phyloP scores from a whole-genome alignment of 2,888 invertebrate species.

The Dryocosmus kuriphilus region DNA sequence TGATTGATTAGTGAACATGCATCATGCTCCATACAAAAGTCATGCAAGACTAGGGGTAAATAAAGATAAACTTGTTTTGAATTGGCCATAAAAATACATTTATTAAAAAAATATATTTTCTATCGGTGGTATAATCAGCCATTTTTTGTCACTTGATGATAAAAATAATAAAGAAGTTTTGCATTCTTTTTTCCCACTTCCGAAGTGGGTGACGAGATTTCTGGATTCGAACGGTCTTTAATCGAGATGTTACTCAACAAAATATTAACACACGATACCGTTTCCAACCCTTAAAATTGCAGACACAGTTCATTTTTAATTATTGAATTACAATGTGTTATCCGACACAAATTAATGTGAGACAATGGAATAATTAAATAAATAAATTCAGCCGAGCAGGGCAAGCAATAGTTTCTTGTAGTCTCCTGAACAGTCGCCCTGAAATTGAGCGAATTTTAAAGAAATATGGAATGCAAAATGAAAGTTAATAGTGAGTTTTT shows the following conservation, averaged over 20 bases:
- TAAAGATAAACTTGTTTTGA: neutral
- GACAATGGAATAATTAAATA: constrained; percentile 47
- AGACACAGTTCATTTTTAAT: neutral
- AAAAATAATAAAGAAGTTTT: constrained; percentile 9
- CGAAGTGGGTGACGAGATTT: neutral
- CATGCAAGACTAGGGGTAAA: neutral
- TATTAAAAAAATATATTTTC: neutral
- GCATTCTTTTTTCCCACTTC: neutral
- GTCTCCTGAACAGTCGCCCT: constrained; percentile 92
- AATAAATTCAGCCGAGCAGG: constrained; percentile 78
- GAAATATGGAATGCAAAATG: constrained; percentile 19
- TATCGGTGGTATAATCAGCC: neutral
- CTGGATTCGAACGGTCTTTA: neutral
- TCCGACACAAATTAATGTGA: constrained; percentile 29
- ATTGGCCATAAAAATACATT: constrained; percentile 1
- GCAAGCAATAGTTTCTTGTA: constrained; percentile 91
- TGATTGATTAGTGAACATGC: neutral
- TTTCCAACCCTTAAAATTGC: neutral
- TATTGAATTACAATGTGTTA: constrained; percentile 34
- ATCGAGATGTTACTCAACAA: neutral
- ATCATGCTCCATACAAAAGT: neutral
- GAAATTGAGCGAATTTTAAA: constrained; percentile 74
- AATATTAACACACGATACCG: neutral
- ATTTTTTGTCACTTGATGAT: neutral
- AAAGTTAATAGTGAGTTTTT: constrained; percentile 1